Evolutionary conservation across 2,888 invertebrate genomes (phyloP).

Genomic region (Hirtodrosophila alboralis): DNA sequence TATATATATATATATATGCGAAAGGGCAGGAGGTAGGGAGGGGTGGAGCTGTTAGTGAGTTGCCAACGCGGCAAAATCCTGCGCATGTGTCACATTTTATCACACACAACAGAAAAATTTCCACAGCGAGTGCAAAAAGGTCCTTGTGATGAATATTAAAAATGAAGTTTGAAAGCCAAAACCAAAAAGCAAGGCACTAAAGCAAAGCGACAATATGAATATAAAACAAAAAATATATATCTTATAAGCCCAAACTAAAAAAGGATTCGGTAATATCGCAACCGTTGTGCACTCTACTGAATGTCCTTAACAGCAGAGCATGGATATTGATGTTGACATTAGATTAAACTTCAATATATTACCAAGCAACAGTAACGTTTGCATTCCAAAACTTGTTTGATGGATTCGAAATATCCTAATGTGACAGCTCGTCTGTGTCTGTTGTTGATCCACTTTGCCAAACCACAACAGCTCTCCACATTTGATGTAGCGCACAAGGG

Average conservation of each 20-base stretch:
- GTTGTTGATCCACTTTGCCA: not conserved
- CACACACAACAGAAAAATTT: constrained; percentile 39
- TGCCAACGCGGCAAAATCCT: constrained; percentile 74
- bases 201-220: constrained; percentile 15
- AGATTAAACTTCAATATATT: not conserved
- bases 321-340: not conserved
- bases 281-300: constrained; percentile 7
- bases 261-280: constrained; percentile 18
- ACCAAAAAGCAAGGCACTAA: constrained; percentile 40
- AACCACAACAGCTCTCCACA: constrained; percentile 21
- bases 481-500: constrained; percentile 51
- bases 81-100: constrained; percentile 73
- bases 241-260: constrained; percentile 9
- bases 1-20: constrained; percentile 15
- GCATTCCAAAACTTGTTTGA: not conserved
- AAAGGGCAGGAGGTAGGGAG: not conserved
- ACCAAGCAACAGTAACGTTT: not conserved
- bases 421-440: constrained; percentile 6
- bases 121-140: constrained; percentile 8
- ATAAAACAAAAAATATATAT: constrained; percentile 20
- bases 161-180: constrained; percentile 59
- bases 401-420: constrained; percentile 9
- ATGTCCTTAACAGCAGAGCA: not conserved
- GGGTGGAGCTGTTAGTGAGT: constrained; percentile 31
- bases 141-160: constrained; percentile 69